Percentiles rank a stretch among this genome's conserved stretches.
Evolutionary conservation across 35 echinoderm and acorn worm species (phyloP).

Genomic region (Amphiura filiformis): DNA sequence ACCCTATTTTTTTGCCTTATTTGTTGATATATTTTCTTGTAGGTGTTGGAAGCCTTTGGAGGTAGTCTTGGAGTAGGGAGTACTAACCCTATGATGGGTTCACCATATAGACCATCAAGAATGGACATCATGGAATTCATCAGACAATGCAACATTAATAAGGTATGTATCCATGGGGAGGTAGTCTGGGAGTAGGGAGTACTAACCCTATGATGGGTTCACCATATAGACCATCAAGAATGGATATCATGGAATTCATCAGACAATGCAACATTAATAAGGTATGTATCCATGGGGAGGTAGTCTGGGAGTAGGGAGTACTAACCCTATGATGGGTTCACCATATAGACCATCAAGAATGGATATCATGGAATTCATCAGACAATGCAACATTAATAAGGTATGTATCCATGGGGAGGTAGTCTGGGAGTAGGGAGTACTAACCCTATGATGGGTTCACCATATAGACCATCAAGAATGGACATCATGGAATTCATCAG

Average conservation of each 20-base stretch:
- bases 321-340: not conserved
- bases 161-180: slow-evolving; percentile 36
- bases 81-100: not conserved
- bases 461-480: slow-evolving; percentile 29
- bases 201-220: not conserved
- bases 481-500: slow-evolving; percentile 51
- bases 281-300: slow-evolving; percentile 27
- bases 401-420: too few species aligned
- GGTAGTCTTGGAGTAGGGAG: not conserved
- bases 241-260: slow-evolving; percentile 15
- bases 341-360: not conserved
- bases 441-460: not conserved
- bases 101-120: not conserved
- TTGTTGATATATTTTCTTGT: not conserved
- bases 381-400: too few species aligned
- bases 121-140: slow-evolving; percentile 15
- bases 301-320: not conserved
- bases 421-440: slow-evolving; percentile 11
- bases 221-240: not conserved
- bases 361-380: too few species aligned
- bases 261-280: slow-evolving; percentile 32
- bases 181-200: not conserved
- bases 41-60: slow-evolving; percentile 19
- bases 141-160: slow-evolving; percentile 29
- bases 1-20: too few species aligned